Percentiles rank a stretch among this genome's conserved stretches.
Conservation (phyloP, 2,888 invertebrate genomes). For the Heliconius hortense region DNA sequence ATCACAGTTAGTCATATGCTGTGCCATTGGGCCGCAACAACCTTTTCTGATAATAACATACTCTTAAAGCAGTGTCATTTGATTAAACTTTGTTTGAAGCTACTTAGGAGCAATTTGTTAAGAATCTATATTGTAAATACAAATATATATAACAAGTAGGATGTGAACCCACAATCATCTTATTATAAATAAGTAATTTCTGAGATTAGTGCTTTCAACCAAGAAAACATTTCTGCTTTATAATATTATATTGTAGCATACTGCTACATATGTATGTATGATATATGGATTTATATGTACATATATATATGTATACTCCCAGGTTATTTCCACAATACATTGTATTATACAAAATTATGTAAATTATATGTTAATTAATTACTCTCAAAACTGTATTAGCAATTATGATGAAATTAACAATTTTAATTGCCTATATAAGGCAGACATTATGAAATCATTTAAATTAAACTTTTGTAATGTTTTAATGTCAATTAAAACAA, state of each 20-base stretch:
- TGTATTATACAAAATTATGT: neutral
- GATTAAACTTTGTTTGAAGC: too few species aligned
- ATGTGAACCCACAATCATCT: neutral
- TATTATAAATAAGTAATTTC: neutral
- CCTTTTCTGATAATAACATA: too few species aligned
- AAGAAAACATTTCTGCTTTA: neutral
- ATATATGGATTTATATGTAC: neutral
- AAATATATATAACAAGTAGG: too few species aligned
- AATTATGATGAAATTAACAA: neutral
- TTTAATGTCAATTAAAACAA: neutral
- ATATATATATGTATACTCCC: neutral
- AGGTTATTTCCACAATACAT: neutral
- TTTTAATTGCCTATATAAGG: neutral
- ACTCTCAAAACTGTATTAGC: neutral
- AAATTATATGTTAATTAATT: neutral
- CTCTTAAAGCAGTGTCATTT: too few species aligned
- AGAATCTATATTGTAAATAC: too few species aligned
- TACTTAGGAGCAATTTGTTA: too few species aligned
- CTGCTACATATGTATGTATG: too few species aligned
- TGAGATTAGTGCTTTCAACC: neutral
- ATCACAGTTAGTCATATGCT: too few species aligned
- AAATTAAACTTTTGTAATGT: neutral
- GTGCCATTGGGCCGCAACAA: too few species aligned
- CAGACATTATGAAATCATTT: neutral
- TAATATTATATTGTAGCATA: neutral